Conservation (phyloP, 1,140 invertebrate species). For the Limonius californicus region DNA sequence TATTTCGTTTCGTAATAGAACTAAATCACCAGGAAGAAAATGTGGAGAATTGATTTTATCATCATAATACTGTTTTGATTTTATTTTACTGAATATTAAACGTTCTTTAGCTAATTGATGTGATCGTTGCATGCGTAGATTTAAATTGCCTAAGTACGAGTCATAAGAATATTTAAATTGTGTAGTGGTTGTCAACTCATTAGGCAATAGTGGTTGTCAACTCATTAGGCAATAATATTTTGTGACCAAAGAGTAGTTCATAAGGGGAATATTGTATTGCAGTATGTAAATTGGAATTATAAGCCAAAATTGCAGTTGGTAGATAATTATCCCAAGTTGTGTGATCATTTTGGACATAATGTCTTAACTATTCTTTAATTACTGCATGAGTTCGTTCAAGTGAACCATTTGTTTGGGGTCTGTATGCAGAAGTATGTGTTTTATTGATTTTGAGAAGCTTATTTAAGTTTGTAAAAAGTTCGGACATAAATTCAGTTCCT, state of each 20-base stretch:
- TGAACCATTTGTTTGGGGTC: not conserved
- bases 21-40: no score
- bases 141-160: constrained; percentile 35
- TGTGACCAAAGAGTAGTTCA: constrained; percentile 45
- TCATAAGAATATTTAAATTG: constrained; percentile 30
- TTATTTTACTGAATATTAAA: constrained; percentile 32
- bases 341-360: constrained; percentile 28
- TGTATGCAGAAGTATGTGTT: not conserved
- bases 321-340: constrained; percentile 41
- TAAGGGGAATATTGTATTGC: constrained; percentile 45
- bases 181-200: no score
- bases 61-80: constrained; percentile 39
- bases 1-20: no score
- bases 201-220: constrained; percentile 31
- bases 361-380: no score
- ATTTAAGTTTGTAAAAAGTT: constrained; percentile 29
- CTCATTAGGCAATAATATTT: constrained; percentile 30
- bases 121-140: constrained; percentile 37
- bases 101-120: constrained; percentile 38
- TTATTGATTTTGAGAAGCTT: constrained; percentile 29
- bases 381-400: not conserved
- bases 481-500: constrained; percentile 31
- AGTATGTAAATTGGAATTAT: constrained; percentile 44
- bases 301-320: constrained; percentile 43
- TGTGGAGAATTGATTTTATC: constrained; percentile 14